Percentiles rank a stretch among this genome's conserved stretches.
These are phyloP conservation scores for Macroramphosus scolopax DNA, from an alignment of 2,797 vertebrate genomes.

Conservation along the genomic window DNA sequence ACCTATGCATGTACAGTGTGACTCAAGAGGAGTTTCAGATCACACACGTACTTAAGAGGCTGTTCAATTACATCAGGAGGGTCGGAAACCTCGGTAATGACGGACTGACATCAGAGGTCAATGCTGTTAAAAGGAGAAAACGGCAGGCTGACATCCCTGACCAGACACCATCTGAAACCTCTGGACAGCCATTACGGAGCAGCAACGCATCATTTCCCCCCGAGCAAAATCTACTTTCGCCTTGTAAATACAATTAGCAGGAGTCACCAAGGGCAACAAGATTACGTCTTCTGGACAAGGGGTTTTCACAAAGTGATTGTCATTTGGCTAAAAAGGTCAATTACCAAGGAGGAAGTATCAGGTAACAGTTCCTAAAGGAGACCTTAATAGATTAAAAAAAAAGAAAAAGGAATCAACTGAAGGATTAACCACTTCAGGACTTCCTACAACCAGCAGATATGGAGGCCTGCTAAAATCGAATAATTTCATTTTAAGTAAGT, in stretches of 20 bases:
- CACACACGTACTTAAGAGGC: slow-evolving; percentile 3
- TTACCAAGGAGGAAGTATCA: slow-evolving; percentile 5
- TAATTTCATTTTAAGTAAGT: no score
- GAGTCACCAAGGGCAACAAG: slow-evolving; percentile 30
- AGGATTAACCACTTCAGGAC: not conserved
- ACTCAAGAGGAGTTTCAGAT: slow-evolving; percentile 1
- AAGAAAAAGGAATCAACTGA: no score
- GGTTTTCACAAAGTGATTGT: slow-evolving; percentile 25
- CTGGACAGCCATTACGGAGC: slow-evolving; percentile 42
- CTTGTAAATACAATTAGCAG: slow-evolving; percentile 55
- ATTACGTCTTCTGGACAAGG: slow-evolving; percentile 11
- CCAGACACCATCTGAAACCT: slow-evolving; percentile 49
- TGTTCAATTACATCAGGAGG: slow-evolving; percentile 19
- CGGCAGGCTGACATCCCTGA: slow-evolving; percentile 7
- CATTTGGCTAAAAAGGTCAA: slow-evolving; percentile 30
- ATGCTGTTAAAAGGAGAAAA: slow-evolving; percentile 17
- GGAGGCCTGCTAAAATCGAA: no score
- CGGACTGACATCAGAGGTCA: slow-evolving; percentile 30
- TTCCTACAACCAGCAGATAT: not conserved
- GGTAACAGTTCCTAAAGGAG: not conserved
- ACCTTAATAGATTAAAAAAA: not conserved
- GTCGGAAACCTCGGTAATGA: slow-evolving; percentile 22
- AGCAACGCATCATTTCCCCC: slow-evolving; percentile 67
- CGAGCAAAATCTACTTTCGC: slow-evolving; percentile 63
- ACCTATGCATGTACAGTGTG: not conserved